Base-by-base conservation (phyloP, 2,113 vertebrate species). In the Leptosomus discolor region DNA sequence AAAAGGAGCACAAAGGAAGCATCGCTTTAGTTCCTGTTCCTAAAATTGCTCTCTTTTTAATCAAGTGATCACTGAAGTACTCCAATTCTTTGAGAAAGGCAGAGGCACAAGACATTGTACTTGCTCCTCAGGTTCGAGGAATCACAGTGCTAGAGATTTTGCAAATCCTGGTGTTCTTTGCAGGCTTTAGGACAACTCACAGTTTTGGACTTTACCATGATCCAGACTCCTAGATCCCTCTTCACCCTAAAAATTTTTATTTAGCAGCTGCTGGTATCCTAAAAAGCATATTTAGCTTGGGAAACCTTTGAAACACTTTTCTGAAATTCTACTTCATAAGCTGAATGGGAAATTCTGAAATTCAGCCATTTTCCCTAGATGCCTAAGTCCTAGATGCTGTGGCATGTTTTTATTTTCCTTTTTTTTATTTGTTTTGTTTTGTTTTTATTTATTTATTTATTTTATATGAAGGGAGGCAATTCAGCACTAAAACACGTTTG, bases 401-500 rank as follows among this genome's bases (percentile, higher is more conserved):
- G 17, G 8, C 19, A 39, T n/a, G 2, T 18, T 12, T 8, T 1
- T 2, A 4, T 6, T 18, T 17, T 5, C 16, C 65, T 18, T 29
- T 21, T 18, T 63, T 29, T 11, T 58, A 19, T 34, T 56, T 56
- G 29, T 34, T 58, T n/a, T 30, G 30, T 56, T 56, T 56, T 56
- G 54, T 4, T 6, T 26, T 13, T n/a, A n/a, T n/a, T n/a, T n/a
- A n/a, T n/a, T n/a, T n/a, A n/a, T n/a, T n/a, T n/a, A n/a, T n/a
- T 11, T 53, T 85, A 64, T 32, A 7, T 53, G 39, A 32, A 69
- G 9, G 10, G 15, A 57, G 18, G 22, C 2, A 41, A n/a, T 69
- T 77, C 23, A 57, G 8, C 16, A 85, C 9, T 12, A 78, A 85
- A 92, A 74, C 6, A 75, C 10, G 13, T 68, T 79, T 64, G 39